Percentiles rank a stretch among this genome's conserved stretches.
Evolutionary conservation across 2,113 vertebrate species (phyloP).

Genomic region (Coreoperca whiteheadi): DNA sequence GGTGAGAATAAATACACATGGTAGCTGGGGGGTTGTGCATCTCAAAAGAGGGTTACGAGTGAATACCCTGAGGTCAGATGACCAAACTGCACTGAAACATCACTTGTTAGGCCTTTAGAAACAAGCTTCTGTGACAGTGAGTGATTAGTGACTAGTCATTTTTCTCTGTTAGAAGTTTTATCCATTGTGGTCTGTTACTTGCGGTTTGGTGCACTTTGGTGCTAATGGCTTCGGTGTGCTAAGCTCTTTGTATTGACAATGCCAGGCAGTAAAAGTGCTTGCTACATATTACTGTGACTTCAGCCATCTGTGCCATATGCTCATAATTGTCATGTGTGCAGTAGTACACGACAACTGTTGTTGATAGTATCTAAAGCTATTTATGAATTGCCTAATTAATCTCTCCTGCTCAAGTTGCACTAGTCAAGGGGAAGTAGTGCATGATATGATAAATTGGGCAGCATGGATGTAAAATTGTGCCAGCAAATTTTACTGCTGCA

Average conservation of each 20-base stretch:
- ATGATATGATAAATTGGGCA: too few species aligned
- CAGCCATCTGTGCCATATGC: not conserved
- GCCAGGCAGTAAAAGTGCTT: not conserved
- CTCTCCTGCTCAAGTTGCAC: too few species aligned
- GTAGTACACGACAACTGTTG: not conserved
- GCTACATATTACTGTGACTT: not conserved
- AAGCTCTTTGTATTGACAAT: not conserved
- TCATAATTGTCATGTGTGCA: not conserved
- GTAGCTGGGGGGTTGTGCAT: not conserved
- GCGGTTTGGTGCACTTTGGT: slow-evolving; percentile 12
- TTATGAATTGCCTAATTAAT: not conserved
- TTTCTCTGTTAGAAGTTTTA: not conserved
- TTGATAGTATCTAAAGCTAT: not conserved
- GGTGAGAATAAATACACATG: not conserved
- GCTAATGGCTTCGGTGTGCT: not conserved
- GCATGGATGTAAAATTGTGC: too few species aligned
- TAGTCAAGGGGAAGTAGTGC: too few species aligned
- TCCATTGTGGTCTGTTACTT: not conserved
- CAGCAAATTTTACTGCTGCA: too few species aligned
- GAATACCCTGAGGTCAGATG: not conserved
- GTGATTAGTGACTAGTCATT: not conserved
- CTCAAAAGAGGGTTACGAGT: not conserved
- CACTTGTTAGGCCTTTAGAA: not conserved
- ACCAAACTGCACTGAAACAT: not conserved
- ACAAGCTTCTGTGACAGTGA: not conserved